Evolutionary conservation across 2,113 vertebrate species (phyloP).

Genomic region (Oenanthe melanoleuca): DNA sequence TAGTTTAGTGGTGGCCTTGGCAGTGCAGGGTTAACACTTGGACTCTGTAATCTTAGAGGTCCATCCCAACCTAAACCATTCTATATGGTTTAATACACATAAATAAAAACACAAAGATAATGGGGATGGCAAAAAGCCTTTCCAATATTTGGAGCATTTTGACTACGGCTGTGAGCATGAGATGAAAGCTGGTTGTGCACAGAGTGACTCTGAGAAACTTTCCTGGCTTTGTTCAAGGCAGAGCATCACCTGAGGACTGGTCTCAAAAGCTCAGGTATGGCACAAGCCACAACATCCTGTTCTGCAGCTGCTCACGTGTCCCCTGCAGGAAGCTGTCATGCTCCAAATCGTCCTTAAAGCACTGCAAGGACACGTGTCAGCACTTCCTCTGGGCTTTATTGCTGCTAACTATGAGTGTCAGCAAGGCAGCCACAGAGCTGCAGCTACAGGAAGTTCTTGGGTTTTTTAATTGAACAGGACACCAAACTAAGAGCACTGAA

Average conservation of each 20-base stretch:
- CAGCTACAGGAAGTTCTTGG: not conserved
- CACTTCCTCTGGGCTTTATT: not conserved
- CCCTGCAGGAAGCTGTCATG: fast-evolving
- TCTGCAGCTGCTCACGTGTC: not conserved
- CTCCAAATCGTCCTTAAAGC: not conserved
- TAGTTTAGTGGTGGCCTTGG: not conserved
- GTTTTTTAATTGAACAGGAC: not conserved
- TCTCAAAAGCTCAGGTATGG: not conserved
- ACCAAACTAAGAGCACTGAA: not conserved
- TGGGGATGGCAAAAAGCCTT: not conserved
- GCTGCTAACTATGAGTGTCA: not conserved
- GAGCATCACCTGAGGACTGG: not conserved
- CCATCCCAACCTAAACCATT: not conserved
- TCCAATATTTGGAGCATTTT: not conserved
- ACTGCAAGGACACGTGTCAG: not conserved
- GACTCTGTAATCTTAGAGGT: not conserved
- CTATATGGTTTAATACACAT: too few relatives aligned
- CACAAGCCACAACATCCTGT: not conserved
- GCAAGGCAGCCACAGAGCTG: not conserved
- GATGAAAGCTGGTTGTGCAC: not conserved
- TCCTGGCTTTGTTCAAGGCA: not conserved
- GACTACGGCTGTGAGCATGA: not conserved
- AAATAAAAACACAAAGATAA: not conserved
- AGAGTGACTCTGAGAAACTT: not conserved
- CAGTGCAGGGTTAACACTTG: not conserved